Evolutionary conservation across 2,797 vertebrate species (phyloP).

Genomic region (Esox lucius): DNA sequence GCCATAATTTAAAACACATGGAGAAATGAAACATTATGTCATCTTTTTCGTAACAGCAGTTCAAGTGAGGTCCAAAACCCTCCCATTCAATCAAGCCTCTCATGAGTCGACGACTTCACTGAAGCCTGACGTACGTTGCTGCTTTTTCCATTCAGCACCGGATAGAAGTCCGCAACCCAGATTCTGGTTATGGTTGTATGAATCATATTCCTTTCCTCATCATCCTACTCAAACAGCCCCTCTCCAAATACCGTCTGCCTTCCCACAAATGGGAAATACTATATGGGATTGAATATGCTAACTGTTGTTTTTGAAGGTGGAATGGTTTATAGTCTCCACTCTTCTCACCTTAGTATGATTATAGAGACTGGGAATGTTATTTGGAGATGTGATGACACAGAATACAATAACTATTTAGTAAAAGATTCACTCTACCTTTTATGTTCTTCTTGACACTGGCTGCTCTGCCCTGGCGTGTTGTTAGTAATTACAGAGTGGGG

Average conservation of each 20-base stretch:
- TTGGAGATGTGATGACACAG: not conserved
- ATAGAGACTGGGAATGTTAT: slow-evolving; percentile 4
- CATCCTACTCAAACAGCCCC: not conserved
- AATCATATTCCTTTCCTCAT: slow-evolving; percentile 44
- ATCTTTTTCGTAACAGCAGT: slow-evolving; percentile 61
- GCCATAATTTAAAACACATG: slow-evolving; percentile 70
- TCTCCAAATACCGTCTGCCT: not conserved
- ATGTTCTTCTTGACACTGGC: not conserved
- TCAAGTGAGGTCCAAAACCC: slow-evolving; percentile 56
- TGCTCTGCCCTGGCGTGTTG: not conserved
- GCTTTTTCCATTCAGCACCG: slow-evolving; percentile 59
- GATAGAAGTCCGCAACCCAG: slow-evolving; percentile 45
- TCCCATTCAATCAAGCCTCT: slow-evolving; percentile 28
- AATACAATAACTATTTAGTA: not conserved
- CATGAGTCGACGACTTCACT: slow-evolving; percentile 53
- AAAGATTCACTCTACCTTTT: not conserved
- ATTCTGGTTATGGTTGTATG: slow-evolving; percentile 39
- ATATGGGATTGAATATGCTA: not conserved
- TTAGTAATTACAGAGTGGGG: too few relatives aligned
- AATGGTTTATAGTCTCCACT: not conserved
- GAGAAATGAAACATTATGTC: slow-evolving; percentile 67
- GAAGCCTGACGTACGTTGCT: slow-evolving; percentile 30
- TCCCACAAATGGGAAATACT: not conserved
- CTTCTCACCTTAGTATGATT: not conserved
- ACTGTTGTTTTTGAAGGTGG: not conserved